Evolutionary conservation across 2,888 invertebrate species (phyloP).

Genomic region (Macaria liturata): DNA sequence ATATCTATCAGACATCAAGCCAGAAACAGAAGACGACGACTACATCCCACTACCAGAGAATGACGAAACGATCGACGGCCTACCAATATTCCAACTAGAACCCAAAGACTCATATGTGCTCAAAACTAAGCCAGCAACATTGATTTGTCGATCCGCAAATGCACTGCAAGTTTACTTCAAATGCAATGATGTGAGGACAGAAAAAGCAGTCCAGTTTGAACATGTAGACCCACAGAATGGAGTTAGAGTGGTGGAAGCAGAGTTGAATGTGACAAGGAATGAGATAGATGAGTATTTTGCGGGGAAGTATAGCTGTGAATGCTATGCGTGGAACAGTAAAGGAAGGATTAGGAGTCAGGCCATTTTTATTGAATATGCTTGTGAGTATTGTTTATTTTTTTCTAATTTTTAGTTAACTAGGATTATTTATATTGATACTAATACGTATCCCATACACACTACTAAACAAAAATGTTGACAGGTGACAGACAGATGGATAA

Average conservation of each 20-base stretch:
- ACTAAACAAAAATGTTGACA: too few species aligned
- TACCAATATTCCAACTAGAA: constrained; percentile 93
- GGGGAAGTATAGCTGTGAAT: constrained; percentile 92
- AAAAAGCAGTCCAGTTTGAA: constrained; percentile 85
- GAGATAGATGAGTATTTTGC: constrained; percentile 93
- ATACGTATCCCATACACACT: too few species aligned
- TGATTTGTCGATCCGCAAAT: constrained; percentile 95
- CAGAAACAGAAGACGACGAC: constrained; percentile 74
- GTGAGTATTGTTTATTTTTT: constrained; percentile 85
- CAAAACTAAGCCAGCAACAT: constrained; percentile 92
- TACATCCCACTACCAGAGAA: constrained; percentile 81
- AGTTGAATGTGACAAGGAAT: constrained; percentile 89
- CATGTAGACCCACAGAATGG: constrained; percentile 92
- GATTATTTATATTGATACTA: too few species aligned
- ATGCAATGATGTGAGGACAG: constrained; percentile 87
- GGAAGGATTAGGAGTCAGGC: constrained; percentile 90
- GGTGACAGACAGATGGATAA: too few species aligned
- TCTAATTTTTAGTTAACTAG: too few species aligned
- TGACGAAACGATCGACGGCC: constrained; percentile 85
- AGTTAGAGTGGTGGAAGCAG: constrained; percentile 89
- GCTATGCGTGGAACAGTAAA: constrained; percentile 92
- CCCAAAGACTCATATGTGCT: constrained; percentile 95
- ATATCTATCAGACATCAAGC: constrained; percentile 71
- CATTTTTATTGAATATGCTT: constrained; percentile 91
- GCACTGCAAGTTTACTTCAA: constrained; percentile 92